Conservation (phyloP, 2,113 vertebrate genomes). For the Urocolius indicus region DNA sequence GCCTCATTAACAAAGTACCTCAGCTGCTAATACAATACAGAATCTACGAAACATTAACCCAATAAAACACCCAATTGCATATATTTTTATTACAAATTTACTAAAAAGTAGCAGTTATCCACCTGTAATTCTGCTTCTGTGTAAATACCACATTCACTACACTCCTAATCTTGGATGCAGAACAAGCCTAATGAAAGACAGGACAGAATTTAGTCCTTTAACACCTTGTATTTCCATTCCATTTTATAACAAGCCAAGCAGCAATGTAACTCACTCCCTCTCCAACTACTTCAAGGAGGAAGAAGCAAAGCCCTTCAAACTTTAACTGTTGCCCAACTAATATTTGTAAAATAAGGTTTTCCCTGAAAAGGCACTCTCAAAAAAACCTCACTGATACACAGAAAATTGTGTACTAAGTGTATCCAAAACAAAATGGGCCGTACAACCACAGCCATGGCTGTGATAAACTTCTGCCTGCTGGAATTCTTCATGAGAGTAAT, state of each 20-base stretch:
- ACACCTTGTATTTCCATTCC: not conserved
- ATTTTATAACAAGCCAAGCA: not conserved
- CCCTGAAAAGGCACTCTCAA: not conserved
- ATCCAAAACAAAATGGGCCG: not conserved
- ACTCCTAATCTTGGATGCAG: not conserved
- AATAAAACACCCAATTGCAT: not conserved
- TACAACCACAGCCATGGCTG: not conserved
- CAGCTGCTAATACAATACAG: not conserved
- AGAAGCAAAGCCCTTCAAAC: not conserved
- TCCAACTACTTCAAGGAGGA: not conserved
- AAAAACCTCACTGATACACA: not conserved
- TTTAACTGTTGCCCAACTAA: no score
- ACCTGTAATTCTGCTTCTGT: not conserved
- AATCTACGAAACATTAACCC: not conserved
- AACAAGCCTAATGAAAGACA: not conserved
- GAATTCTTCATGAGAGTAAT: not conserved
- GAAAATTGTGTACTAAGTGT: not conserved
- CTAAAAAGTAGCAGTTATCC: not conserved
- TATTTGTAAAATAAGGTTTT: not conserved
- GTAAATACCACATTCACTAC: not conserved
- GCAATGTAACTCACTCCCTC: not conserved
- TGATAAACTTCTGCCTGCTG: not conserved
- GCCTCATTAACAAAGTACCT: not conserved
- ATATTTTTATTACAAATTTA: not conserved
- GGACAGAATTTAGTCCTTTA: not conserved